These are phyloP conservation scores for Odobenus rosmarus DNA, from an alignment of 2,113 vertebrate species.

Conservation along the genomic window DNA sequence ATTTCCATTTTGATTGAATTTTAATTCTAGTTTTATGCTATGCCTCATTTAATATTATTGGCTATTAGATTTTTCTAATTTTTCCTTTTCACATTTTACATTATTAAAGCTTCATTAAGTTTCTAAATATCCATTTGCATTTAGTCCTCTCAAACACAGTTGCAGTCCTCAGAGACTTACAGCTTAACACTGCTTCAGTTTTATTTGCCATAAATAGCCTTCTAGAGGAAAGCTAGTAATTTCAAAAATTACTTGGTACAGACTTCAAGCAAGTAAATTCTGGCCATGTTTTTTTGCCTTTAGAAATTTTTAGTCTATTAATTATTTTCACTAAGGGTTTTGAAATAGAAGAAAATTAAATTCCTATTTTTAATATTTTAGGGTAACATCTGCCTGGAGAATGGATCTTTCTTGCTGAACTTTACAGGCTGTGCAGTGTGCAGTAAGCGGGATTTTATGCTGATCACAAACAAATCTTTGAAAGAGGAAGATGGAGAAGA, in stretches of 20 bases:
- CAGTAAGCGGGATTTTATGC: conserved; percentile 92
- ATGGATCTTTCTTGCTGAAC: conserved; percentile 95
- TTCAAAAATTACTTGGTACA: conserved; percentile 40
- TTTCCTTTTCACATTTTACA: conserved; percentile 45
- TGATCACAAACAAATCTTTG: conserved; percentile 90
- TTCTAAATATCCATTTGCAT: conserved; percentile 22
- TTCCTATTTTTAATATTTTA: conserved; percentile 73
- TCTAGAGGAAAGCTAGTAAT: conserved; percentile 18
- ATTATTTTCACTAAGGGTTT: conserved; percentile 54
- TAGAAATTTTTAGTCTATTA: conserved; percentile 8
- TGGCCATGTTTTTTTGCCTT: conserved; percentile 27
- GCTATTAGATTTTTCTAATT: conserved; percentile 15
- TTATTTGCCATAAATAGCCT: neutral
- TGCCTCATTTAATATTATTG: conserved; percentile 5
- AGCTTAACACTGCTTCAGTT: neutral
- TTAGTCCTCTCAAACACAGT: neutral
- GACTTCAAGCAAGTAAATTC: conserved; percentile 39
- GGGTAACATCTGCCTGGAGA: conserved; percentile 95
- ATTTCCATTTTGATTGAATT: conserved; percentile 55
- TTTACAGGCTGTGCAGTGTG: conserved; percentile 92
- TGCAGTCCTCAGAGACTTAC: conserved; percentile 9
- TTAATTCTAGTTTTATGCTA: conserved; percentile 43
- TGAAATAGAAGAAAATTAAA: conserved; percentile 50
- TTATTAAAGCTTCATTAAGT: conserved; percentile 25
- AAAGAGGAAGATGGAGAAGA: conserved; percentile 95